A percentile compares a stretch with the other conserved stretches of the same genome.
Evolutionary conservation across 2,113 vertebrate genomes (phyloP).

Genomic region (Brachypodius melanocephalos): DNA sequence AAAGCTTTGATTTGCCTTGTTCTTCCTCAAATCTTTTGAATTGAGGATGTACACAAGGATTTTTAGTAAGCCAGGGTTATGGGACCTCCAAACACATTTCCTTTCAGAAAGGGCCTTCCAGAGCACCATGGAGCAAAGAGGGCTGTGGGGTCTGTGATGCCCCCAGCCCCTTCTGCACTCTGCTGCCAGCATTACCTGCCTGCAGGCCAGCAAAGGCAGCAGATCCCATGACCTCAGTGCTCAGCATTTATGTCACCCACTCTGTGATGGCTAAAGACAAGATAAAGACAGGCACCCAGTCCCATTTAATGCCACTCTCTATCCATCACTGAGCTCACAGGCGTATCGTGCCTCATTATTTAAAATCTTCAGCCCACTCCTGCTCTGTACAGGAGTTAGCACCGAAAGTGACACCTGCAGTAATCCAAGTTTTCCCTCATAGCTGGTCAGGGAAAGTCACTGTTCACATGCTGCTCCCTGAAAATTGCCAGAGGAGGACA

Average conservation of each 20-base stretch:
- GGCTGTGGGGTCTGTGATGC: not conserved
- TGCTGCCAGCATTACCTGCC: not conserved
- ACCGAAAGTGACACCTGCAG: not conserved
- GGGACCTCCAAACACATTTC: not conserved
- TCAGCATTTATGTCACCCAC: not conserved
- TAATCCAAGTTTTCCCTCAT: not conserved
- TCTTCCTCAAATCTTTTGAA: not conserved
- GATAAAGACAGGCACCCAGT: not conserved
- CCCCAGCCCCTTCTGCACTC: not conserved
- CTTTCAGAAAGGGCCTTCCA: not conserved
- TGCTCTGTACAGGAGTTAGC: not conserved
- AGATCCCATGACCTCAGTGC: not conserved
- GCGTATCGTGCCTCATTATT: not conserved
- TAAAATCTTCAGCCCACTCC: not conserved
- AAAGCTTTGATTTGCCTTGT: not conserved
- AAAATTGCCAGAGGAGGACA: not conserved
- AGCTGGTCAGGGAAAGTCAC: not conserved
- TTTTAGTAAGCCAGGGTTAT: not conserved
- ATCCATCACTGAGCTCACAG: conserved; percentile 6
- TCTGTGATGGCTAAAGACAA: not conserved
- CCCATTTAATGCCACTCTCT: conserved; percentile 10
- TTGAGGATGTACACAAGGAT: not conserved
- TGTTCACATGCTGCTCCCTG: not conserved
- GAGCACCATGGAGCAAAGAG: not conserved
- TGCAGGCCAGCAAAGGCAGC: not conserved